Conservation (phyloP, 1,140 invertebrate species). For the Agrilus planipennis region DNA sequence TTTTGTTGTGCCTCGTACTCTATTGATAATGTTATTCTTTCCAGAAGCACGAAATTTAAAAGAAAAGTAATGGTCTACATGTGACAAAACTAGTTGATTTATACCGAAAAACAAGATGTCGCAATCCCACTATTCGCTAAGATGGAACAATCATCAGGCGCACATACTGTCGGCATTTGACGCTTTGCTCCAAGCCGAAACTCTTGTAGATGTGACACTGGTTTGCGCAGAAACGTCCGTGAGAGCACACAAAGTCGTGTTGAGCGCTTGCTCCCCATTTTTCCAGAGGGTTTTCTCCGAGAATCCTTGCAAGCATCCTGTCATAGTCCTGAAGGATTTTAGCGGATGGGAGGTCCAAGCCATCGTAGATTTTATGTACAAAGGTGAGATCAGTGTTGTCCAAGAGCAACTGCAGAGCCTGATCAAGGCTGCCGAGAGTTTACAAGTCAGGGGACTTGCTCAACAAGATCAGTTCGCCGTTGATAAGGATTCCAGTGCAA, state of each 20-base stretch:
- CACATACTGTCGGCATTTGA: constrained; percentile 79
- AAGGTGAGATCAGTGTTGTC: constrained; percentile 75
- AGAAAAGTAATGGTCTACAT: constrained; percentile 16
- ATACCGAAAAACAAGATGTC: constrained; percentile 34
- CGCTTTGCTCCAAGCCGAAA: constrained; percentile 67
- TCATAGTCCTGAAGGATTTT: constrained; percentile 83
- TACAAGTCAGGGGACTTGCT: constrained; percentile 68
- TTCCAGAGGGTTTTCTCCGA: constrained; percentile 80
- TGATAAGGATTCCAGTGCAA: constrained; percentile 36
- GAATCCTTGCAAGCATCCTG: constrained; percentile 86
- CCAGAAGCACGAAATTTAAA: constrained; percentile 27
- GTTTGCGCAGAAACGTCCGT: constrained; percentile 73
- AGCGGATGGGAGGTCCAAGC: constrained; percentile 75
- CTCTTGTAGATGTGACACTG: constrained; percentile 78
- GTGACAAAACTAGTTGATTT: no score
- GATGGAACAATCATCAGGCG: constrained; percentile 85
- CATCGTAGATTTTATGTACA: constrained; percentile 86
- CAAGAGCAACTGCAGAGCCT: constrained; percentile 70
- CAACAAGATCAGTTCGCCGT: constrained; percentile 51
- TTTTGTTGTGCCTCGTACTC: no score
- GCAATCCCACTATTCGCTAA: constrained; percentile 75
- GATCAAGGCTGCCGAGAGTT: constrained; percentile 73
- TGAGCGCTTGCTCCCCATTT: constrained; percentile 82
- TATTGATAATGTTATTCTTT: constrained; percentile 16
- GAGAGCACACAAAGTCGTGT: constrained; percentile 78